Base-by-base conservation (phyloP, 2,888 invertebrate genomes). In the Cheilosia vulpina region DNA sequence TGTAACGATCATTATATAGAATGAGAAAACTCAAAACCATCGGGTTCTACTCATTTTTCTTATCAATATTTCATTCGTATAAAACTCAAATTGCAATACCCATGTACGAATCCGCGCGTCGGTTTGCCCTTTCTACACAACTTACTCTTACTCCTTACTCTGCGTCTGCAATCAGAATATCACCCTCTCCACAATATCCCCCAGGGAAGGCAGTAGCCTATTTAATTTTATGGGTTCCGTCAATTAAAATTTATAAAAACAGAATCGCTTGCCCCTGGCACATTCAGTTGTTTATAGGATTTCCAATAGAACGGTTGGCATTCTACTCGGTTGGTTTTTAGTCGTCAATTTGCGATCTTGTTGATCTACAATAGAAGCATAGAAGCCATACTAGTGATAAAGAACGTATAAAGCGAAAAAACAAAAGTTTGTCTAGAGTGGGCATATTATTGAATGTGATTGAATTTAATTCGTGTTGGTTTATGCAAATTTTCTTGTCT, bases 241-340 rank as follows among this genome's bases (percentile, higher is more conserved):
- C 58, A 24, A 52, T 19, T 9, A 7, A 47, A 71, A 76, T 82
- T 81, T 58, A 58, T 71, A 63, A 57, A 68, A 69, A 69, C 55
- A 31, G 21, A 52, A 58, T 53, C 24, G 52, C 57, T 3, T 38
- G 2, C 45, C 5, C 31, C 24, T 15, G n/a, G 34, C 19, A 9
- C n/a, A 34, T 34, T 75, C 65, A 81, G 81, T 82, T 76, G 77
- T 52, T 57, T 31, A 53, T 47, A 77, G 65, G 58, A 58, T 77
- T 77, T 71, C 81, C 57, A 65, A 65, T 69, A 52, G 81, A 77
- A 76, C 47, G 71, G 81, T 82, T 82, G 65, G 43, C 53, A 17
- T 52, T 47, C 34, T 71, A 58, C n/a, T 31, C 43, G 62, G 41
- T 60, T 34, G 52, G 13, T 34, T 60, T 15, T 24, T 5, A 43